A percentile compares a stretch with the other conserved stretches of the same genome.
Evolutionary conservation across 2,888 invertebrate genomes (phyloP).

Genomic region (Ganaspis brasiliensis): DNA sequence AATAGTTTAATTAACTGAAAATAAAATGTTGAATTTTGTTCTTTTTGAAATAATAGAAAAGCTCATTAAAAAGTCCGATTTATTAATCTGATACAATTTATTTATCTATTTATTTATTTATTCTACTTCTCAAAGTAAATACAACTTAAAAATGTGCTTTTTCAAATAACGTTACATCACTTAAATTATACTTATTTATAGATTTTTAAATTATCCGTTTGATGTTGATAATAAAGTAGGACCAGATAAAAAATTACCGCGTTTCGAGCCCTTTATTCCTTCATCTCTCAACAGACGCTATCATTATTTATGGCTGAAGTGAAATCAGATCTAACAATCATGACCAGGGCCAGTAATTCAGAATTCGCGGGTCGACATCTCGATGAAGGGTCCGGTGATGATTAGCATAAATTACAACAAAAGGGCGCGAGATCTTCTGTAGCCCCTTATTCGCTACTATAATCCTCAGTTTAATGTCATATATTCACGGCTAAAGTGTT

Average conservation of each 20-base stretch:
- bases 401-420: slow-evolving; percentile 75
- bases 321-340: slow-evolving; percentile 70
- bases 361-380: slow-evolving; percentile 62
- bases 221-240: not conserved
- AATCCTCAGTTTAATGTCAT: slow-evolving; percentile 72
- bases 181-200: not conserved
- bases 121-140: no score
- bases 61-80: no score
- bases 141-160: no score
- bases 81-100: no score
- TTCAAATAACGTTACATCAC: no score
- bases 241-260: slow-evolving; percentile 10
- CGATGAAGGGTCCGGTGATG: slow-evolving; percentile 62
- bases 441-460: slow-evolving; percentile 51
- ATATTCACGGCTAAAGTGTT: slow-evolving; percentile 72
- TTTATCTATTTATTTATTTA: no score
- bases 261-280: not conserved
- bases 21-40: no score
- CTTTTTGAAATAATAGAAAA: no score
- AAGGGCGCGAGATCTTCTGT: slow-evolving; percentile 45
- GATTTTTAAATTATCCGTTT: not conserved
- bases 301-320: slow-evolving; percentile 63
- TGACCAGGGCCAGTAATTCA: slow-evolving; percentile 57
- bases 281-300: slow-evolving; percentile 42
- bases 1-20: no score